Evolutionary conservation across 2,113 vertebrate species (phyloP), one percentile per base, ranked within the genome.

Genomic region (Toxotes jaculatrix): DNA sequence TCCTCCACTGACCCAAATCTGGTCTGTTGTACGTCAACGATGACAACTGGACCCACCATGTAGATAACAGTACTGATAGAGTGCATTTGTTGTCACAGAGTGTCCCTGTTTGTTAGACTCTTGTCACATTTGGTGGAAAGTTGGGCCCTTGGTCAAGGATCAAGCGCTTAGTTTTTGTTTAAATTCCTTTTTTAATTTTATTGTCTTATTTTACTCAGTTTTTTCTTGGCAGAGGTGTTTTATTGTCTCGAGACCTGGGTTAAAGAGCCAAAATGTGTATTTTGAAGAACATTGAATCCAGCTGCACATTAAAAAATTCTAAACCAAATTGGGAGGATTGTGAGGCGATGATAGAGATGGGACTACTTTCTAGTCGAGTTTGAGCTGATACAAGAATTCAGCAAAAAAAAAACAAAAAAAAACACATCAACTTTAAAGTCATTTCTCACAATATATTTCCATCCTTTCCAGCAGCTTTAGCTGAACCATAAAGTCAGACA

Each of bases 391-490:
- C 34, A 62, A 43, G 17, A 66, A 72, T 57, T 83, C 55, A 43
- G 67, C 53, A 65, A 70, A 62, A 27, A 27, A 27, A 27, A 27
- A 27, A n/a, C n/a, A n/a, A n/a, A 27, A 27, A 27, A 27, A 77
- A 61, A 45, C 4, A n/a, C 63, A 69, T 59, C 5, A 17, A 38
- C 56, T 69, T 38, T 57, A 34, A 78, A 86, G 71, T 65, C 17
- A 57, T 75, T 78, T 53, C 76, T 80, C 74, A 66, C 62, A 42
- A 70, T 49, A 36, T 21, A 81, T 79, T 85, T 89, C 76, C 82
- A 79, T 21, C 61, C 67, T 79, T 91, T 86, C 83, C 82, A 85
- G 74, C 56, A 77, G 79, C 80, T 83, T 84, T 63, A 82, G 76
- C 69, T 80, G 73, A 87, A 80, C 76, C 78, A 70, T 47, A 6